Base-by-base conservation (phyloP, 2,113 vertebrate species). In the Grammomys dolichurus region DNA sequence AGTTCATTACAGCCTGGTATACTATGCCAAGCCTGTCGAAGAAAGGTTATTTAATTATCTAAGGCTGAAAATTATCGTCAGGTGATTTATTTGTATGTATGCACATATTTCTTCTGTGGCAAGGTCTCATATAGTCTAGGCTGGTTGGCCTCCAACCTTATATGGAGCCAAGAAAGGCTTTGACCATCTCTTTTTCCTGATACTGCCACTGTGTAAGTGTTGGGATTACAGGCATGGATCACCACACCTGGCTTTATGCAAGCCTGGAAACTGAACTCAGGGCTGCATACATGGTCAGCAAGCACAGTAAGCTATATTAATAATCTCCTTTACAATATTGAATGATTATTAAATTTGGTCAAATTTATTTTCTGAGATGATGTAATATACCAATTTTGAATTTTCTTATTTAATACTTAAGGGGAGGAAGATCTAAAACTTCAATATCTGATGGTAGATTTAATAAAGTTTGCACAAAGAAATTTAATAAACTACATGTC, bases 271-370 rank as follows among this genome's bases (percentile, higher is more conserved):
- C 2, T 69, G 17, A 87, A 87, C 63, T 51, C 58, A 65, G 13
- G 13, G 31, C 19, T 51, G 22, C 17, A 24, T n/a, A 5, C 31
- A 31, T 70, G 19, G 9, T 24, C 36, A 54, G 5, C 5, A 87
- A 31, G 65, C 20, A n/a, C 20, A 16, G 9, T 51, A n/a, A 54
- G 26, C 17, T 69, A 51, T 2, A 13, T 10, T 87, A 13, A 87
- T 14, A 69, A 28, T 28, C 20, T 20, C 36, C 51, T 19, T 17
- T 75, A n/a, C 3, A 60, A 3, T 19, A 46, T 0, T 92, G 67
- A 40, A n/a, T 92, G 33, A 70, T 76, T 75, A 51, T 87, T 89
- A 87, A 75, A 94, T 77, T 91, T 89, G 48, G 56, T 63, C 43
- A 77, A 7, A 28, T 31, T 54, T 73, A 12, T 91, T 96, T 95